Conservation (phyloP, 2,113 vertebrate genomes). For the Hippocampus abdominalis region DNA sequence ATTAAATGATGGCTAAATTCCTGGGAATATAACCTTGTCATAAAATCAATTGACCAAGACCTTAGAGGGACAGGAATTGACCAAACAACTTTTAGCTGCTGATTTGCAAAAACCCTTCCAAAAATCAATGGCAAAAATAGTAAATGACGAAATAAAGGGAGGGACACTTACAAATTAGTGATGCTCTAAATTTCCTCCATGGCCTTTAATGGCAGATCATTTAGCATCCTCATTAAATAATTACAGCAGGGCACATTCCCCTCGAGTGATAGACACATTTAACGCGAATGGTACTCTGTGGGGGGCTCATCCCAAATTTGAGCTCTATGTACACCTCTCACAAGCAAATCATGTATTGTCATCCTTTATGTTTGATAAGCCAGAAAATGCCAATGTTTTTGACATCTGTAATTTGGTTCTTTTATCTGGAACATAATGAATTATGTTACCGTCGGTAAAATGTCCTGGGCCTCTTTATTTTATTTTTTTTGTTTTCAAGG, state of each 20-base stretch:
- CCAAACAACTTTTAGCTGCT: slow-evolving; percentile 49
- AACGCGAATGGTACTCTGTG: background rate
- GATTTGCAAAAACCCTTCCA: slow-evolving; percentile 36
- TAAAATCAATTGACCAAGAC: slow-evolving; percentile 54
- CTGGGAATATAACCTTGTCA: slow-evolving; percentile 51
- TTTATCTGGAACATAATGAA: too few relatives aligned
- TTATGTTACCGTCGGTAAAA: too few relatives aligned
- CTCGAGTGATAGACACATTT: background rate
- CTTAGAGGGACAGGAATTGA: slow-evolving; percentile 41
- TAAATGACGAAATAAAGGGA: slow-evolving; percentile 15
- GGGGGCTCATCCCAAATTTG: background rate
- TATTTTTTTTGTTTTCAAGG: too few relatives aligned
- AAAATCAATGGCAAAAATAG: background rate
- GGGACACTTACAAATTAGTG: slow-evolving; percentile 37
- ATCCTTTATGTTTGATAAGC: too few relatives aligned
- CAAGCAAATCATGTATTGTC: too few relatives aligned
- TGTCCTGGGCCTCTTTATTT: too few relatives aligned
- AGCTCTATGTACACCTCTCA: background rate
- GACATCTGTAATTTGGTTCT: too few relatives aligned
- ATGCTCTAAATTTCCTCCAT: slow-evolving; percentile 30
- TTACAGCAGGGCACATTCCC: slow-evolving; percentile 5
- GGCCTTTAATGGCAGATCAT: slow-evolving; percentile 30
- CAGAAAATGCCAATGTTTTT: too few relatives aligned
- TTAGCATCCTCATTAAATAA: slow-evolving; percentile 33
- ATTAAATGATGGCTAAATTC: slow-evolving; percentile 66